Evolutionary conservation across 2,888 invertebrate genomes (phyloP).

Genomic region (Tryphoninae sp.): DNA sequence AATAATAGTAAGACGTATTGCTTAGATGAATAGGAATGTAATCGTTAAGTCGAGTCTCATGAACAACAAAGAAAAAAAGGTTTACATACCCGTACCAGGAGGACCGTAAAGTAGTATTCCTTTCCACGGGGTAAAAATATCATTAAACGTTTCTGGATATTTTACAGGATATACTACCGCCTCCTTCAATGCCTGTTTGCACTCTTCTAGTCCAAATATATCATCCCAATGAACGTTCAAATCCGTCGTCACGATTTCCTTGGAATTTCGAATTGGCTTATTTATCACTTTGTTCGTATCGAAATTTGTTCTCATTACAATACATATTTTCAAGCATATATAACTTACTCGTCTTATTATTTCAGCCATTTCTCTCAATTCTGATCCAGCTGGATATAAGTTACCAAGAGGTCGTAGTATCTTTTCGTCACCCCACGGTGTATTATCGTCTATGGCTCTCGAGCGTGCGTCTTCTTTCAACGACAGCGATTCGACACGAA

Average conservation of each 20-base stretch:
- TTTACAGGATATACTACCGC: constrained; percentile 91
- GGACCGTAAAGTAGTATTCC: constrained; percentile 87
- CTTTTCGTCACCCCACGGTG: constrained; percentile 63
- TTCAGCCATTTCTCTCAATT: constrained; percentile 86
- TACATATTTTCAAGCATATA: too few relatives aligned
- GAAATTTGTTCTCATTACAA: not conserved
- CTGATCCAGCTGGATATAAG: constrained; percentile 79
- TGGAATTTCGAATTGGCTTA: constrained; percentile 16
- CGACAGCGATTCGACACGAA: constrained; percentile 71
- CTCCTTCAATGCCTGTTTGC: constrained; percentile 91
- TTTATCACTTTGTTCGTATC: constrained; percentile 1
- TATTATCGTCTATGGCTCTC: constrained; percentile 31
- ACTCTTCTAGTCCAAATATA: constrained; percentile 88
- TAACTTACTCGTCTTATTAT: constrained; percentile 84
- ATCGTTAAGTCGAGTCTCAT: not conserved
- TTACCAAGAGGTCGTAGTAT: constrained; percentile 75
- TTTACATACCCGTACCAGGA: constrained; percentile 86
- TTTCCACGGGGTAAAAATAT: constrained; percentile 91
- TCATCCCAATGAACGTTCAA: constrained; percentile 90
- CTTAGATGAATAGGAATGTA: not conserved
- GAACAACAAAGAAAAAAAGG: not conserved
- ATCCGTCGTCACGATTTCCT: constrained; percentile 86
- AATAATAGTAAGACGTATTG: constrained; percentile 32
- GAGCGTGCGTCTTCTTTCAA: constrained; percentile 61
- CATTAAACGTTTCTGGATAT: constrained; percentile 88